Evolutionary conservation across 2,797 vertebrate species (phyloP).

Genomic region (Labroides dimidiatus): DNA sequence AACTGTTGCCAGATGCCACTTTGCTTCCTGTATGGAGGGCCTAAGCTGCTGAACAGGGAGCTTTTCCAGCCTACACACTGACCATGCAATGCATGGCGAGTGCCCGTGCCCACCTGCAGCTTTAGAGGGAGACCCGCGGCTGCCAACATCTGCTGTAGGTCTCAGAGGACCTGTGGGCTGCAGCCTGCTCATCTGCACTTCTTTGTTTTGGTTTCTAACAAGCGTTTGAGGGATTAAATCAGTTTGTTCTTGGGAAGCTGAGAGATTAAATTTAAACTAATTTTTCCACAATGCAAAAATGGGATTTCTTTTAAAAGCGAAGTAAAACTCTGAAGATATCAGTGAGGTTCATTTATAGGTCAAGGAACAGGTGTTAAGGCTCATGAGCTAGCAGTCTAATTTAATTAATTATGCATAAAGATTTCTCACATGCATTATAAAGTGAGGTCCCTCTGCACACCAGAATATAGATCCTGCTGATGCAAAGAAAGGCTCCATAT

Average conservation of each 20-base stretch:
- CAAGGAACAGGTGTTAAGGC: constrained; percentile 52
- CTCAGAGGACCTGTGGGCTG: constrained; percentile 40
- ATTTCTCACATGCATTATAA: constrained; percentile 35
- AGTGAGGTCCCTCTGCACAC: constrained; percentile 19
- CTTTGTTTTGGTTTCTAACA: constrained; percentile 34
- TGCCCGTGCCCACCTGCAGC: constrained; percentile 47
- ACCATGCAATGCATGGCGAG: constrained; percentile 43
- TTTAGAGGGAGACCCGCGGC: constrained; percentile 29
- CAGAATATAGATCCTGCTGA: constrained; percentile 28
- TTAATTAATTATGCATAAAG: constrained; percentile 56
- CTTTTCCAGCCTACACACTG: constrained; percentile 27
- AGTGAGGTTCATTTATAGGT: constrained; percentile 38
- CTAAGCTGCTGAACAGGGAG: constrained; percentile 41
- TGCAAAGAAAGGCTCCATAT: background rate
- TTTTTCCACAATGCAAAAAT: constrained; percentile 7
- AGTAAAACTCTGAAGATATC: constrained; percentile 13
- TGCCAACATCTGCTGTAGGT: constrained; percentile 63
- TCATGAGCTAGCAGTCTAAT: constrained; percentile 42
- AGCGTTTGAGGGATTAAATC: constrained; percentile 40
- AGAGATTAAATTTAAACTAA: constrained; percentile 15
- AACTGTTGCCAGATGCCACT: constrained; percentile 19
- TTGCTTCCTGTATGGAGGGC: constrained; percentile 11
- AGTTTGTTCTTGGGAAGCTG: constrained; percentile 30
- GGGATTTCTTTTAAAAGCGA: background rate
- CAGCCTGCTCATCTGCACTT: constrained; percentile 27